Conservation (phyloP, 2,888 invertebrate species). For the Diplazon laetatorius region DNA sequence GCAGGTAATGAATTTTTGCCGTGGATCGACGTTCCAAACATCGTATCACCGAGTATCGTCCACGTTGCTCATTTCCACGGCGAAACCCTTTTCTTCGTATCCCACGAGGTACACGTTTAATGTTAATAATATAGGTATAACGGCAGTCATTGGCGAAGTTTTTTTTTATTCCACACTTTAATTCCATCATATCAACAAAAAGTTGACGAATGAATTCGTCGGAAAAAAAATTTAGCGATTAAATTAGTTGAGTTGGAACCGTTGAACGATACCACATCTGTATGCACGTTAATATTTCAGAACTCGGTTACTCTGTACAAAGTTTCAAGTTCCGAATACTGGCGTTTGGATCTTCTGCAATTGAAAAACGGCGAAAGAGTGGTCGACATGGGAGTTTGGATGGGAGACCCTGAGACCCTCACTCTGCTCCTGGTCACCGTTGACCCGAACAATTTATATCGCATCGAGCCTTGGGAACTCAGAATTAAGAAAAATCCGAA, state of each 20-base stretch:
- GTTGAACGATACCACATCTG: too few species aligned
- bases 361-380: conserved; percentile 61
- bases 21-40: conserved; percentile 69
- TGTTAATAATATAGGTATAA: too few species aligned
- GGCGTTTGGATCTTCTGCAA: conserved; percentile 51
- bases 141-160: too few species aligned
- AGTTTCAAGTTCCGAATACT: conserved; percentile 59
- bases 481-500: conserved; percentile 46
- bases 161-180: too few species aligned
- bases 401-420: conserved; percentile 56
- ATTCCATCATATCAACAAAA: too few species aligned
- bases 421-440: conserved; percentile 67
- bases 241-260: too few species aligned
- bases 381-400: conserved; percentile 68
- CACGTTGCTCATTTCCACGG: conserved; percentile 63
- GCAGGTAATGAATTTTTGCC: conserved; percentile 71
- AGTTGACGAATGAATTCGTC: too few species aligned
- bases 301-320: conserved; percentile 69
- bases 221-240: not conserved
- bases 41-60: conserved; percentile 64
- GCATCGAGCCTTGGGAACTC: conserved; percentile 69
- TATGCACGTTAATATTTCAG: conserved; percentile 60
- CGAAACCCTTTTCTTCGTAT: conserved; percentile 71
- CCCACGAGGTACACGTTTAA: conserved; percentile 69
- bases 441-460: conserved; percentile 52